phyloP scores from a whole-genome alignment of 1,140 invertebrate species.

The Drosophila littoralis region DNA sequence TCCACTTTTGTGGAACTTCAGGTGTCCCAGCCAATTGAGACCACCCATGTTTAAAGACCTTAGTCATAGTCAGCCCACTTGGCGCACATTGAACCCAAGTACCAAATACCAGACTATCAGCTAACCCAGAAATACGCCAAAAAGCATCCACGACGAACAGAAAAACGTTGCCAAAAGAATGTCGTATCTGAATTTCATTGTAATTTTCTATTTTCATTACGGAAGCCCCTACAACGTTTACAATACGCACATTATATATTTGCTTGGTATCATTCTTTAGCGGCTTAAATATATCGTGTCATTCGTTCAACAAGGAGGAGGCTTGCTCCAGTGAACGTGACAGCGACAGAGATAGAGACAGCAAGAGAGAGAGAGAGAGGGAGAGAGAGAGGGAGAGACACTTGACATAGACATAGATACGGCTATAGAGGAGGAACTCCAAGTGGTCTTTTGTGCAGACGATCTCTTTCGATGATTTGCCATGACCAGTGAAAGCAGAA shows the following conservation, averaged over 20 bases:
- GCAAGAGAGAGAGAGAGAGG: background rate
- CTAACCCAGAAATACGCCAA: conserved; percentile 51
- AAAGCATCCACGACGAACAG: background rate
- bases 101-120: conserved; percentile 55
- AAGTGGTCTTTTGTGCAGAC: conserved; percentile 19
- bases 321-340: conserved; percentile 37
- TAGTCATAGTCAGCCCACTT: conserved; percentile 19
- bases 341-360: background rate
- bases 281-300: conserved; percentile 37
- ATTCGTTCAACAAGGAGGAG: conserved; percentile 16
- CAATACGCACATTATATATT: conserved; percentile 47
- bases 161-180: conserved; percentile 21
- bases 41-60: conserved; percentile 26
- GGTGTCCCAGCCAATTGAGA: background rate
- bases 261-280: conserved; percentile 44
- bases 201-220: conserved; percentile 53
- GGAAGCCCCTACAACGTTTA: conserved; percentile 14
- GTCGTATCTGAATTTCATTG: conserved; percentile 16
- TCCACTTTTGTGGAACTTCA: conserved; percentile 14
- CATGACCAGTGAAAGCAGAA: conserved; percentile 64
- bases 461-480: conserved; percentile 51
- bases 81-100: conserved; percentile 34
- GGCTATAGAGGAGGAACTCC: conserved; percentile 23
- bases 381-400: conserved; percentile 11
- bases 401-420: conserved; percentile 54